These are phyloP conservation scores for Cerastoderma edule DNA, from an alignment of 2,888 invertebrate genomes.

Conservation along the genomic window DNA sequence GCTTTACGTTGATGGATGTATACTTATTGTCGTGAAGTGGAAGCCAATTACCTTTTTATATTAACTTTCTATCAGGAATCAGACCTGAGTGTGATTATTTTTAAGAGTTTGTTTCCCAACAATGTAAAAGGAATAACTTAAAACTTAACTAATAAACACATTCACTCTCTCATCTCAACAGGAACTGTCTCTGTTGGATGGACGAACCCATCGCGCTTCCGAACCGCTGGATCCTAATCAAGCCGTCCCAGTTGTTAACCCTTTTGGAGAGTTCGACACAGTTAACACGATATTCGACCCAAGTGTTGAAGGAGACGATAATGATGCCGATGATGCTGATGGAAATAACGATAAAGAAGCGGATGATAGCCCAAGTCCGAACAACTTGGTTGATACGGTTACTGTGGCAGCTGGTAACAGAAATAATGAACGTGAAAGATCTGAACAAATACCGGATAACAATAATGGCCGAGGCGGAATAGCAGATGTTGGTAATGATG, in stretches of 20 bases:
- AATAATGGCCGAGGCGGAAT: not conserved
- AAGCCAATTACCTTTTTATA: not conserved
- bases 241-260: slow-evolving; percentile 9
- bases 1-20: not conserved
- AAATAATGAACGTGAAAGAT: too few relatives aligned
- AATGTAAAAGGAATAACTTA: not conserved
- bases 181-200: slow-evolving; percentile 17
- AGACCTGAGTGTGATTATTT: too few relatives aligned
- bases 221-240: slow-evolving; percentile 42
- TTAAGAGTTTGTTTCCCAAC: too few relatives aligned
- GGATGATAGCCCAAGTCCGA: not conserved
- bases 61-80: not conserved
- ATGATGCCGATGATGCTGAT: not conserved
- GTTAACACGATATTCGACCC: slow-evolving; percentile 53
- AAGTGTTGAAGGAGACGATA: slow-evolving; percentile 28
- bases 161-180: too few relatives aligned
- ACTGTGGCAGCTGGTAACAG: not conserved
- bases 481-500: slow-evolving; percentile 5
- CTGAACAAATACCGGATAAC: not conserved
- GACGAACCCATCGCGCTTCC: slow-evolving; percentile 51
- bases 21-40: not conserved
- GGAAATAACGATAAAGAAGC: too few relatives aligned
- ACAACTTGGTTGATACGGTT: not conserved
- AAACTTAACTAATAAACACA: not conserved
- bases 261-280: slow-evolving; percentile 43